Conservation (phyloP, 2,113 vertebrate species). For the Trinectes maculatus region DNA sequence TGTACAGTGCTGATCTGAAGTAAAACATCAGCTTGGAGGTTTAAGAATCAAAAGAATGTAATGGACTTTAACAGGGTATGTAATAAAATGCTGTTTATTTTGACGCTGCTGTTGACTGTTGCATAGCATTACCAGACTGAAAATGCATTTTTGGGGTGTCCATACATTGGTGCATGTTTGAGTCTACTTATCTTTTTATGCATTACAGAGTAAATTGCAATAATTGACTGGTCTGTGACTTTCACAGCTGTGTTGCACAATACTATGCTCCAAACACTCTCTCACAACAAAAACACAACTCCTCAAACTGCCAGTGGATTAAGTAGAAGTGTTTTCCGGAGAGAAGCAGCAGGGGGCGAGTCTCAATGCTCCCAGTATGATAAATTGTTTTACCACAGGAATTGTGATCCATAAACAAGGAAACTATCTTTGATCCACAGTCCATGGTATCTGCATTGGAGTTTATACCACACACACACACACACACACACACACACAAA, state of each 20-base stretch:
- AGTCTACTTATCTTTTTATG: no score
- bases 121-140: no score
- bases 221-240: no score
- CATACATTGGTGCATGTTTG: no score
- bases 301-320: background rate
- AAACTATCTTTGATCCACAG: constrained; percentile 55
- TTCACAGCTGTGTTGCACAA: no score
- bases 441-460: constrained; percentile 13
- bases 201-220: no score
- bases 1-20: constrained; percentile 18
- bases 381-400: constrained; percentile 35
- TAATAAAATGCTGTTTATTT: constrained; percentile 64
- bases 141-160: no score
- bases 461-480: constrained; percentile 5
- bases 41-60: constrained; percentile 23
- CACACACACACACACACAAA: constrained; percentile 3
- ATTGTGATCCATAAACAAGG: constrained; percentile 41
- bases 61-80: constrained; percentile 40
- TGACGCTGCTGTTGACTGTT: constrained; percentile 16
- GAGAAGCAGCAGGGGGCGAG: background rate
- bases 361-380: constrained; percentile 3
- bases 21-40: background rate
- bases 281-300: background rate
- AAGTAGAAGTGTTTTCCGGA: no score
- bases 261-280: no score